Percentiles rank a stretch among this genome's conserved stretches.
Conservation (phyloP, 2,888 invertebrate species). For the Timema cristinae region DNA sequence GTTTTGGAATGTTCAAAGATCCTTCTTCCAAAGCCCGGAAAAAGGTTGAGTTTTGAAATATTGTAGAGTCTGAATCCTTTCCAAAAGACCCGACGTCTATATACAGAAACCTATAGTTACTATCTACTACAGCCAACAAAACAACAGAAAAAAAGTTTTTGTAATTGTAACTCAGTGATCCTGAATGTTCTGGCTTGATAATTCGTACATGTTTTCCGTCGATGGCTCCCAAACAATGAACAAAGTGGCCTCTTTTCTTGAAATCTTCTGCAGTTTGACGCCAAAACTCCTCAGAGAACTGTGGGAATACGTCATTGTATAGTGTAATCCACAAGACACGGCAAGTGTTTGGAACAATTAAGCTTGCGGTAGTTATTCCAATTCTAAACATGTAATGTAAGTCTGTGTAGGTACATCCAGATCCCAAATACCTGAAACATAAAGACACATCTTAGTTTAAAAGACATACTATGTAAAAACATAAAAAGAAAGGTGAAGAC, state of each 20-base stretch:
- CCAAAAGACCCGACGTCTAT: no score
- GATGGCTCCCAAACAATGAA: slow-evolving; percentile 1
- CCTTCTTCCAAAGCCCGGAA: no score
- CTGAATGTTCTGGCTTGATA: slow-evolving; percentile 9
- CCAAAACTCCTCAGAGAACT: slow-evolving; percentile 8
- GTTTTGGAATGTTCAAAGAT: no score
- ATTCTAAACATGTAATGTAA: slow-evolving; percentile 11
- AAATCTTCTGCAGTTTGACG: slow-evolving; percentile 1
- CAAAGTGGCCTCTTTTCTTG: not conserved
- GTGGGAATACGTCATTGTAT: not conserved
- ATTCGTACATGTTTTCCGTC: not conserved
- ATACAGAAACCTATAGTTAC: no score
- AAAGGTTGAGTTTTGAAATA: no score
- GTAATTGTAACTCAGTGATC: slow-evolving; percentile 6
- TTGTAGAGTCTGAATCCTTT: no score
- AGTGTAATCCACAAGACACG: not conserved
- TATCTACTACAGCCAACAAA: no score
- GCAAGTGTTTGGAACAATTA: slow-evolving; percentile 8
- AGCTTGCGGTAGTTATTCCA: slow-evolving; percentile 5
- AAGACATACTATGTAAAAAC: no score
- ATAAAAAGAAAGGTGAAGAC: no score
- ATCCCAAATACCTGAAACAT: no score
- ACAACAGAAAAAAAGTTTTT: no score
- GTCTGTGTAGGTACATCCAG: not conserved
- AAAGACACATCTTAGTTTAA: no score